Evolutionary conservation across 53 echinoderm and acorn worm genomes (phyloP).

Genomic region (Mesocentrotus franciscanus): DNA sequence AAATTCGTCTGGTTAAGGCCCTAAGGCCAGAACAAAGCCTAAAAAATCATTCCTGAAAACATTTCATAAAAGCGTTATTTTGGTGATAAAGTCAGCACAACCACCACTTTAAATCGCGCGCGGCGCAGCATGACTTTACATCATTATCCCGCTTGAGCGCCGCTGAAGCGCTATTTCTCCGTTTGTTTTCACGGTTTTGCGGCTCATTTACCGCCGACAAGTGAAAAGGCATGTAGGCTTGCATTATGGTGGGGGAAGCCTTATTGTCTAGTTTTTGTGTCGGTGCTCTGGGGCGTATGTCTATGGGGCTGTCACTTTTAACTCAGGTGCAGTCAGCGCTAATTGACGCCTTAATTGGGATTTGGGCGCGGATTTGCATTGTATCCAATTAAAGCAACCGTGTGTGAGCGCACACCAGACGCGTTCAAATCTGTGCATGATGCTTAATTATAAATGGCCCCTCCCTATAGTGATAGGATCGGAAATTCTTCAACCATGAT

Average conservation of each 20-base stretch:
- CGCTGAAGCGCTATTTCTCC: conserved; percentile 55
- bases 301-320: conserved; percentile 59
- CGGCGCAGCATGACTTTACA: conserved; percentile 55
- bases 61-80: conserved; percentile 27
- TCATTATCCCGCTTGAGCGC: conserved; percentile 56
- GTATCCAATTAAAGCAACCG: conserved; percentile 56
- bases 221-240: conserved; percentile 60
- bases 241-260: conserved; percentile 25
- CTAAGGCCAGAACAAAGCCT: conserved; percentile 45
- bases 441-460: neutral
- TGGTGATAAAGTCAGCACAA: neutral
- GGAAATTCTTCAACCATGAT: neutral
- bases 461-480: neutral
- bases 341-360: conserved; percentile 63
- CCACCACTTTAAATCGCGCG: conserved; percentile 64
- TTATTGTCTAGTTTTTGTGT: conserved; percentile 56
- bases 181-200: conserved; percentile 66
- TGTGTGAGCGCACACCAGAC: conserved; percentile 43
- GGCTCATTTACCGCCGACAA: conserved; percentile 63
- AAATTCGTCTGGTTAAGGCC: conserved; percentile 68
- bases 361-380: conserved; percentile 51
- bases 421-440: conserved; percentile 11
- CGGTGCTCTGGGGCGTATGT: conserved; percentile 46
- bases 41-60: conserved; percentile 39
- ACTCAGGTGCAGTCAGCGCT: conserved; percentile 51